These are phyloP conservation scores for Tortricodes alternella DNA, from an alignment of 2,888 invertebrate genomes.

Conservation along the genomic window DNA sequence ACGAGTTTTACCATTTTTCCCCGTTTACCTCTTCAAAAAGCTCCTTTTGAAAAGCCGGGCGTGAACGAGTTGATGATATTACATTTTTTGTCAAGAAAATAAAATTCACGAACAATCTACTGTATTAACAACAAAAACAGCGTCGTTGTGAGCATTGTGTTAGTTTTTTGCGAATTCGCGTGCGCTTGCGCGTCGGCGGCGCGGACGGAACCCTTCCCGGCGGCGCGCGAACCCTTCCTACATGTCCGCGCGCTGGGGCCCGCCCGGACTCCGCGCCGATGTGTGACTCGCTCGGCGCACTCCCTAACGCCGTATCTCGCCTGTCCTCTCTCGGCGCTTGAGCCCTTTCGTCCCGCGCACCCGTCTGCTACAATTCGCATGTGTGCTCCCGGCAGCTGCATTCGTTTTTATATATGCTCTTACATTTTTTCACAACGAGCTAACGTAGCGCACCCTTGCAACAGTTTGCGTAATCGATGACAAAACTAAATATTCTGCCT, in stretches of 20 bases:
- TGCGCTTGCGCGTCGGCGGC: conserved; percentile 81
- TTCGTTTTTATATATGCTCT: conserved; percentile 80
- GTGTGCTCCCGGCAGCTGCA: conserved; percentile 81
- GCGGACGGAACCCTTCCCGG: conserved; percentile 70
- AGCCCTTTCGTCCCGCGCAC: conserved; percentile 46
- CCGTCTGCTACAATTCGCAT: conserved; percentile 76
- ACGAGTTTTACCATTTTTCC: conserved; percentile 76
- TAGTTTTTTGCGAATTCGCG: conserved; percentile 78
- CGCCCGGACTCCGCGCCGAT: conserved; percentile 59
- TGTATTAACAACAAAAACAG: conserved; percentile 81
- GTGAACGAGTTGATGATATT: conserved; percentile 84
- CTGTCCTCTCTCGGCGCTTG: conserved; percentile 44
- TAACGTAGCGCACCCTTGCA: conserved; percentile 79
- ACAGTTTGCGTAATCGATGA: conserved; percentile 84
- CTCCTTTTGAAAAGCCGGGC: conserved; percentile 80
- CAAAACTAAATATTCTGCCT: conserved; percentile 83
- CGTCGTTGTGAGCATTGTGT: conserved; percentile 74
- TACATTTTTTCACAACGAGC: conserved; percentile 79
- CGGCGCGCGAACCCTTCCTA: conserved; percentile 77
- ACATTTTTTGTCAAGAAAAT: conserved; percentile 75
- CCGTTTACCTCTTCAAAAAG: conserved; percentile 71
- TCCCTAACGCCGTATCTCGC: conserved; percentile 49
- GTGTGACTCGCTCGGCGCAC: conserved; percentile 38
- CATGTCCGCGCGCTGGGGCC: conserved; percentile 34
- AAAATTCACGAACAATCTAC: conserved; percentile 81